Evolutionary conservation across 23 tunicate species (phyloP), one percentile per base, ranked within the genome.

Genomic region (Oikopleura vanhoeffeni): DNA sequence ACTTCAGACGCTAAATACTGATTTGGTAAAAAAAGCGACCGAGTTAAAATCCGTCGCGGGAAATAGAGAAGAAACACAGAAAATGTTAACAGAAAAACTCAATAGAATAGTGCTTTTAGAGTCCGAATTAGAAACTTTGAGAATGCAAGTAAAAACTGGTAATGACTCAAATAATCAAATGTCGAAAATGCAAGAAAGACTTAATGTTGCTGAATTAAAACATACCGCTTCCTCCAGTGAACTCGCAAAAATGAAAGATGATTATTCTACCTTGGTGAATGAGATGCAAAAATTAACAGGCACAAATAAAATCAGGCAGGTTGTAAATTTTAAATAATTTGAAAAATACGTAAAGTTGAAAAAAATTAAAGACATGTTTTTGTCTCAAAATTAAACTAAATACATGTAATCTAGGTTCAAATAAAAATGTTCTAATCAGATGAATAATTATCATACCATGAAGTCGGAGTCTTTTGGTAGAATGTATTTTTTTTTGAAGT

Each of bases 181-280:
- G 79, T 2, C 79, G 32, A 71, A 71, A 30, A 71, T 71, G 79
- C 79, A 71, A 30, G 79, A 71, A 71, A 33, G 79, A 28, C 35
- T 71, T 3, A 71, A 71, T 38, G 32, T 71, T 33, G 38, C 35
- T 38, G 79, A 71, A 71, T 30, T 71, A 18, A 4, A 71, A 38
- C 27, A 32, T 2, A 71, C 27, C 38, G 27, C 79, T 18, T 2
- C 79, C 2, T 18, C 79, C 35, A 13, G 3, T 18, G 79, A 71
- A 32, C 79, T 71, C 38, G 32, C 79, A 2, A 18, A 33, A 18
- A 71, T 71, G 3, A 18, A 30, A 3, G 27, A 33, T 2, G 35
- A 71, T 30, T 2, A 71, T 30, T 33, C 27, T 2, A 30, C 27
- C 36, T 38, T 71, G 3, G 79, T 18, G 35, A 3, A 38, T 2